Evolutionary conservation across 2,797 vertebrate species (phyloP), one percentile per base, ranked within the genome.

Genomic region (Antrozous pallidus): DNA sequence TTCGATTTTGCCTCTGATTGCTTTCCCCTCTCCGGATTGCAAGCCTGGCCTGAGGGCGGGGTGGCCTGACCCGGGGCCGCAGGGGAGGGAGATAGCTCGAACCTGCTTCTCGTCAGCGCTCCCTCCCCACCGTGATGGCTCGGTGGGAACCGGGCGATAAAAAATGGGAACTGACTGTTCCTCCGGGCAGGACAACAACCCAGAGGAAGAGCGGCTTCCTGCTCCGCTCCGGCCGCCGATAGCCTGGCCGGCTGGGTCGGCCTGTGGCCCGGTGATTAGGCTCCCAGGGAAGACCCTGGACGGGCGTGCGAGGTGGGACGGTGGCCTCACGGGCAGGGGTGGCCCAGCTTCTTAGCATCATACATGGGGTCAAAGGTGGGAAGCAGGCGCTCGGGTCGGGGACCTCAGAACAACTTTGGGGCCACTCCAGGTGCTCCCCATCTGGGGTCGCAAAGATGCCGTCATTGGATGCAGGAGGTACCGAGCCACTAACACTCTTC

Each of bases 101-200:
- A 98, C 98, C 99, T 99, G 99, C 98, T 99, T 99, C 99, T 98
- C 98, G 98, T 99, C 99, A 99, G 97, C 6, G 61, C 97, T 98
- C 99, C 98, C 97, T 99, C 98, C 98, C 97, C 97, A 69, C 93
- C 94, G 98, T 98, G 98, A 97, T 97, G 97, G 97, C 97, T 97
- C 97, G 98, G 99, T 99, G 99, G 98, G 99, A 99, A 99, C 98
- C 97, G 97, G 96, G 98, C 97, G 98, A 98, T 99, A 98, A 98
- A 98, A 97, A 98, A 84, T 84, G 94, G 95, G 92, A 97, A 94
- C 97, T 92, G 88, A 61, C 96, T 98, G 97, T 97, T 97, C 97
- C 97, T 96, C 79, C 47, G 89, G 95, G 95, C 98, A 97, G 97
- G 96, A 98, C 98, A 98, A 98, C 98, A 98, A 97, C 97, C 96